Evolutionary conservation across 2,113 vertebrate genomes (phyloP).

Genomic region (Archilochus colubris): DNA sequence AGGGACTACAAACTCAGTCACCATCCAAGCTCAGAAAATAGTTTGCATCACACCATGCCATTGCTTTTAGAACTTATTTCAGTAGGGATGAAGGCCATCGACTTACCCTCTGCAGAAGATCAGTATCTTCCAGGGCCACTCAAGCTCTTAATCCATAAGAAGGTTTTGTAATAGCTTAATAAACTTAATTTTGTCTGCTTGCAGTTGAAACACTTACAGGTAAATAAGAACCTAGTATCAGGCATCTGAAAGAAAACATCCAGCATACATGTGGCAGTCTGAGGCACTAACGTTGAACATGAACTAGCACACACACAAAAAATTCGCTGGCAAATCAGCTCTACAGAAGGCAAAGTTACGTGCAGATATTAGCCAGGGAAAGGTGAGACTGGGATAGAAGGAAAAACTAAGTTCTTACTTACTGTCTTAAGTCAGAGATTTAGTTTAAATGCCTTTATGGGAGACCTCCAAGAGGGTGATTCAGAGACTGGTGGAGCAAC

Average conservation of each 20-base stretch:
- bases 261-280: neutral
- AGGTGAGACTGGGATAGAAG: neutral
- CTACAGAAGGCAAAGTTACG: neutral
- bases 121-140: neutral
- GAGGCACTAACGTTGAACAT: neutral
- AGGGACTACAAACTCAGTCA: slow-evolving; percentile 2
- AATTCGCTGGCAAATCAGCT: neutral
- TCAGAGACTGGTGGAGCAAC: neutral
- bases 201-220: neutral
- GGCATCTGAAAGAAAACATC: neutral
- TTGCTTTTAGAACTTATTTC: neutral
- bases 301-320: neutral
- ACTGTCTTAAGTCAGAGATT: neutral
- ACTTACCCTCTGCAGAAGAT: neutral
- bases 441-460: neutral
- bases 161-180: neutral
- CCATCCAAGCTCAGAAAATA: neutral
- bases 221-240: neutral
- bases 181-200: neutral
- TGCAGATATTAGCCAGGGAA: neutral
- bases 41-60: neutral
- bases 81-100: neutral
- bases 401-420: neutral
- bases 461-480: neutral
- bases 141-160: neutral